A percentile compares a stretch with the other conserved stretches of the same genome.
Conservation (phyloP, 1,140 invertebrate species). For the Macrocentrus cingulum region DNA sequence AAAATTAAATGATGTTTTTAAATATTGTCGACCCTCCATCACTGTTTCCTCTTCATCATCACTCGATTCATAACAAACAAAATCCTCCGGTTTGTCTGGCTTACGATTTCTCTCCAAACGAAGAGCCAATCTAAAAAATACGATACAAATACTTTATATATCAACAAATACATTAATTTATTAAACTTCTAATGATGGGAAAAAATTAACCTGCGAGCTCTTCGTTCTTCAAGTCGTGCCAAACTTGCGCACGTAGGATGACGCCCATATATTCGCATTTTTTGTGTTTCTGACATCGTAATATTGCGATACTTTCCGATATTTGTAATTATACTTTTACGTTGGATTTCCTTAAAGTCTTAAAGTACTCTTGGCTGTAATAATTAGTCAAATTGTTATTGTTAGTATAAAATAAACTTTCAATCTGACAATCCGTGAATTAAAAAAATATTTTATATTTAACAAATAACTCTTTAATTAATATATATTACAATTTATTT, state of each 20-base stretch:
- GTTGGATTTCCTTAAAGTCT: no score
- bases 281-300: slow-evolving; percentile 61
- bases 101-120: slow-evolving; percentile 71
- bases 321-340: no score
- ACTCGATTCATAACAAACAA: slow-evolving; percentile 83
- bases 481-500: no score
- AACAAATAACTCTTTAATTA: no score
- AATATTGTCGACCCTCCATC: slow-evolving; percentile 68
- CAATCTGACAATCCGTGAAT: no score
- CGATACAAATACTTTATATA: background rate
- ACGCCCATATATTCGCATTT: slow-evolving; percentile 65
- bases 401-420: no score
- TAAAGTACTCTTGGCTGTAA: no score
- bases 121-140: slow-evolving; percentile 41
- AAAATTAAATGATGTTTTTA: slow-evolving; percentile 81
- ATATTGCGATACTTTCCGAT: background rate
- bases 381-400: no score
- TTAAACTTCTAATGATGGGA: background rate
- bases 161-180: background rate
- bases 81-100: slow-evolving; percentile 85
- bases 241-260: slow-evolving; percentile 72
- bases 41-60: slow-evolving; percentile 80
- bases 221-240: slow-evolving; percentile 72
- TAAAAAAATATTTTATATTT: no score
- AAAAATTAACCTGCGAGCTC: slow-evolving; percentile 65